Evolutionary conservation across 2,888 invertebrate species (phyloP), one percentile per base, ranked within the genome.

Genomic region (Folsomia candida): DNA sequence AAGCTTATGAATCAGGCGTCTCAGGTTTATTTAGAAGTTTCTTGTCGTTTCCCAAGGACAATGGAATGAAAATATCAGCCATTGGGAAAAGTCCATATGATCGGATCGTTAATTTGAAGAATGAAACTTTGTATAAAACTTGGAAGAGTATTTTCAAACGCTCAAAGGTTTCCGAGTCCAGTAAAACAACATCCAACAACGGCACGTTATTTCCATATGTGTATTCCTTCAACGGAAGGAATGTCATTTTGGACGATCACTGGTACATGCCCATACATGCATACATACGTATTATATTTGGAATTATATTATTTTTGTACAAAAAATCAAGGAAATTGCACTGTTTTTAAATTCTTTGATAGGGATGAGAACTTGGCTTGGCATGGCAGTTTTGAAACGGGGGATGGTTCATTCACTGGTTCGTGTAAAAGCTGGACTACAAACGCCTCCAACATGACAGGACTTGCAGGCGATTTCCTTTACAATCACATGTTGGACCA

Each of bases 281-380:
- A n/a, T n/a, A n/a, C n/a, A n/a, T n/a, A n/a, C n/a, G n/a, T n/a
- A n/a, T n/a, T n/a, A n/a, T n/a, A n/a, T n/a, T n/a, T n/a, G n/a
- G n/a, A n/a, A n/a, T n/a, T n/a, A n/a, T n/a, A n/a, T n/a, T n/a
- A 51, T 47, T 26, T 25, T 6, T 51, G 24, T 22, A 25, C 3
- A 24, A n/a, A 11, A 3, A 24, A 25, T 26, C 3, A 37, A n/a
- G 4, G 9, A 67, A 59, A 22, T 9, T 24, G 9, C 57, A 20
- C 26, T 58, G 9, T 22, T 58, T 37, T 29, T 25, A n/a, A 64
- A 75, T 73, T 51, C 68, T 64, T 76, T 81, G 81, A 67, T 83
- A 94, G 94, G 94, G 92, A 94, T 0, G 90, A 93, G 80, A 97
- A 97, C 83, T 86, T 92, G 51, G 88, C 95, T 51, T 98, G 97